Base-by-base conservation (phyloP, 2,888 invertebrate genomes). In the Tetranychus truncatus region DNA sequence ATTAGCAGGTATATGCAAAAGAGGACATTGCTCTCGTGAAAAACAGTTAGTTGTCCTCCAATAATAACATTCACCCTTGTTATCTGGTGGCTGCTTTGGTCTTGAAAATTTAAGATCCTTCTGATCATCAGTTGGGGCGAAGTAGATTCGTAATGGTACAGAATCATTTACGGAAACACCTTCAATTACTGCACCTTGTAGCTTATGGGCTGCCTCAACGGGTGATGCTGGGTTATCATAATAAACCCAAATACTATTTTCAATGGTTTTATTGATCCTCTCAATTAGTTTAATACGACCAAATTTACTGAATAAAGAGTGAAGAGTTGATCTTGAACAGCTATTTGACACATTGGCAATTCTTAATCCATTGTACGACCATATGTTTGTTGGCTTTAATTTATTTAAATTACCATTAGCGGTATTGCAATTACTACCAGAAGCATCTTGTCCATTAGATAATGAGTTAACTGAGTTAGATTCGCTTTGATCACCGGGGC, bases 11-110 rank as follows among this genome's bases (percentile, higher is more conserved):
- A 77, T 45, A 65, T 77, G 77, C 11, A 74, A 45, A 21, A 76
- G 74, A 15, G 74, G 73, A 73, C 77, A 77, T 45, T 74, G 74
- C 34, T 74, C 71, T n/a, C 72, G 66, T 3, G 74, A 45, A 55
- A 71, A 66, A 66, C 77, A 77, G 67, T 46, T 72, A n/a, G 77
- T 77, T 20, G 77, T 77, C 18, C 77, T 55, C 77, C 77, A 77
- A 73, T 76, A 77, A 55, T 77, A 77, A 65, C 77, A 77, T 73
- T 77, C 77, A 15, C 76, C 76, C n/a, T 74, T 76, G n/a, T 74
- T 77, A n/a, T 72, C 74, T 34, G 45, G 24, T n/a, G 77, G 77
- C 20, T 77, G 74, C 46, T 77, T 77, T 15, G 77, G 77, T 34
- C 77, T 69, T 34, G 66, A 74, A 65, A 76, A 77, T 66, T 77